Base-by-base conservation (phyloP, 2,113 vertebrate genomes). In the Hassar affinis region DNA sequence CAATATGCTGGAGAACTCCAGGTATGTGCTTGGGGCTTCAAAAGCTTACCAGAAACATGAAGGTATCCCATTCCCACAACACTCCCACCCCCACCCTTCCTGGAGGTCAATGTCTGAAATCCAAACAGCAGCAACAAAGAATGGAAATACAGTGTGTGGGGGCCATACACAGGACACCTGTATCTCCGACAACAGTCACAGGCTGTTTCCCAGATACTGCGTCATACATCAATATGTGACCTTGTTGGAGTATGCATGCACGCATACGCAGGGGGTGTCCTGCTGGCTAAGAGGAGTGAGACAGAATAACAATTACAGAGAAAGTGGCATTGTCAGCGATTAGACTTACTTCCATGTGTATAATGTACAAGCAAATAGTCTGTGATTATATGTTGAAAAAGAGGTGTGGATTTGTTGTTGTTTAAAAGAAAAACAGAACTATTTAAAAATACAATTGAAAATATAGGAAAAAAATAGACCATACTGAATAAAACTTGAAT, bases 281-380 rank as follows among this genome's bases (percentile, higher is more conserved):
- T 35, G 49, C 52, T 75, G 56, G 56, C 9, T 76, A 45, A 54
- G 78, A 79, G 14, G 14, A 33, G 54, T 35, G 10, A 80, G 30
- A 8, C 25, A 56, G 30, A 25, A 30, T 49, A 33, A 30, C 14
- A 80, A 61, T 62, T 78, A 84, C 76, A 88, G 17, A 72, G 76
- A 38, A 69, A 78, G 27, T 30, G 18, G 66, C 69, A 76, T n/a
- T 18, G n/a, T 81, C 78, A 72, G 64, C 54, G 78, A 33, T 59
- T 56, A 15, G 25, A 78, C 83, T 22, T 81, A 85, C 77, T 68
- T 75, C 12, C 72, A 82, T 85, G 25, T 84, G 88, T 69, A 30
- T 18, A 72, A 47, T 72, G 69, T 38, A 69, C n/a, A 54, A 51
- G 17, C 78, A 47, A 72, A 79, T 17, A 79, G 25, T 74, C 79